Conservation (phyloP, 2,888 invertebrate species). For the Disparrhopalites patrizii region DNA sequence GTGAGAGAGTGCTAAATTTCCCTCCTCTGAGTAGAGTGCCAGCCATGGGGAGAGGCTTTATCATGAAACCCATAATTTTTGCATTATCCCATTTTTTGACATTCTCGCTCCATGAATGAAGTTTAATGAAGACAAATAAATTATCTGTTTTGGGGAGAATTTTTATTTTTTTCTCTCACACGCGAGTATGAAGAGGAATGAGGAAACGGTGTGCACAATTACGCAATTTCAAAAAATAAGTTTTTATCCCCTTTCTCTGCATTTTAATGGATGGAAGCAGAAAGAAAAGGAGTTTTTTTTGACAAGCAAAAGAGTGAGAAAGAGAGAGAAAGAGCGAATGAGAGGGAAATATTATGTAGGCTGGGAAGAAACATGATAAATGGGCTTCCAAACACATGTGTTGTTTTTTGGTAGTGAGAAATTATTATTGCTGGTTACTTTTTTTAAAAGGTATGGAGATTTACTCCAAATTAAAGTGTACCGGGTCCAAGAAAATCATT, state of each 20-base stretch:
- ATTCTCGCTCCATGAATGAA: too few species aligned
- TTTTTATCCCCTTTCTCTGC: too few species aligned
- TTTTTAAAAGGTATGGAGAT: neutral
- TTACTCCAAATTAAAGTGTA: neutral
- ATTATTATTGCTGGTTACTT: neutral
- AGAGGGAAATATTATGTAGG: constrained; percentile 1
- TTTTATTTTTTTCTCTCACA: too few species aligned
- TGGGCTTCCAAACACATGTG: neutral
- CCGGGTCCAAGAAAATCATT: too few species aligned
- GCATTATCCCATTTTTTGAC: neutral
- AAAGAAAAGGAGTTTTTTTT: neutral
- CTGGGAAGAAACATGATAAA: constrained; percentile 3
- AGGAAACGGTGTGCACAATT: too few species aligned
- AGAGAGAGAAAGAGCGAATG: neutral
- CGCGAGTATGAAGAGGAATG: too few species aligned
- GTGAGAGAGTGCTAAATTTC: neutral
- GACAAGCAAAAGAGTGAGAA: neutral
- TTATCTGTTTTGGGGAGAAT: too few species aligned
- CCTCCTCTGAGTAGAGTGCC: too few species aligned
- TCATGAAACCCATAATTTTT: neutral
- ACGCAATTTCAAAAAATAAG: too few species aligned
- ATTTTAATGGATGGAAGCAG: neutral
- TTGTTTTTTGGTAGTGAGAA: neutral
- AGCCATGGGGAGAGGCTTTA: neutral
- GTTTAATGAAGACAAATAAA: too few species aligned